Evolutionary conservation across 2,888 invertebrate species (phyloP).

Genomic region (Rapana venosa): DNA sequence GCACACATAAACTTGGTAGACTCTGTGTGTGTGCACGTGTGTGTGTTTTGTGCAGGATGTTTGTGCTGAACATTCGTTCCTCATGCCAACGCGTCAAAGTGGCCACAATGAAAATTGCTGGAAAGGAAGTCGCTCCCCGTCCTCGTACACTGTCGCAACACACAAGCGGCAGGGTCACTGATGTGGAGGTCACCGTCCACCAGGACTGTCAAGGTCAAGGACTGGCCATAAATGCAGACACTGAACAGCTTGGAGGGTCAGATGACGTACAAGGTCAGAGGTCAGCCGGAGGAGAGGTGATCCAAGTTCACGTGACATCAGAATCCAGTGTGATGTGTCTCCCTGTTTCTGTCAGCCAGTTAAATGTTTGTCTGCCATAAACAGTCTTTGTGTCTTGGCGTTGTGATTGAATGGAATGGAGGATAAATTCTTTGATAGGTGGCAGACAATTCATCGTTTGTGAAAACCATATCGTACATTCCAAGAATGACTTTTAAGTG

Average conservation of each 20-base stretch:
- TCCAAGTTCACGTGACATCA: neutral
- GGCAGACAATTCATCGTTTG: too few species aligned
- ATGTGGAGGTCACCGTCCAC: conserved; percentile 8
- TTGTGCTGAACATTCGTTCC: conserved; percentile 21
- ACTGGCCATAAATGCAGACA: neutral
- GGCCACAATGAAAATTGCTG: conserved; percentile 40
- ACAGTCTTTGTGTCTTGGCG: too few species aligned
- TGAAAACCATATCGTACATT: too few species aligned
- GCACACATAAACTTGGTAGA: too few species aligned
- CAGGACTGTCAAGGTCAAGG: neutral
- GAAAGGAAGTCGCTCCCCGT: neutral
- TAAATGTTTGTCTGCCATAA: neutral
- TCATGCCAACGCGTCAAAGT: conserved; percentile 36
- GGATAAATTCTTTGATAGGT: too few species aligned
- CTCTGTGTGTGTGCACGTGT: neutral
- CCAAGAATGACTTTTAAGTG: too few species aligned
- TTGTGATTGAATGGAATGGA: too few species aligned
- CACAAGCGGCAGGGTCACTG: neutral
- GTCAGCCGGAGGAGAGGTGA: neutral
- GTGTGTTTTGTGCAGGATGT: conserved; percentile 29
- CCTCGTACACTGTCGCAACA: neutral
- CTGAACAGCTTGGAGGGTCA: neutral
- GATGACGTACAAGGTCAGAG: neutral
- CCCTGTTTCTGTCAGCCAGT: neutral
- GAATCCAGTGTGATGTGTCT: conserved; percentile 10